Evolutionary conservation across 2,113 vertebrate species (phyloP), one percentile per base, ranked within the genome.

Genomic region (Propithecus coquereli): DNA sequence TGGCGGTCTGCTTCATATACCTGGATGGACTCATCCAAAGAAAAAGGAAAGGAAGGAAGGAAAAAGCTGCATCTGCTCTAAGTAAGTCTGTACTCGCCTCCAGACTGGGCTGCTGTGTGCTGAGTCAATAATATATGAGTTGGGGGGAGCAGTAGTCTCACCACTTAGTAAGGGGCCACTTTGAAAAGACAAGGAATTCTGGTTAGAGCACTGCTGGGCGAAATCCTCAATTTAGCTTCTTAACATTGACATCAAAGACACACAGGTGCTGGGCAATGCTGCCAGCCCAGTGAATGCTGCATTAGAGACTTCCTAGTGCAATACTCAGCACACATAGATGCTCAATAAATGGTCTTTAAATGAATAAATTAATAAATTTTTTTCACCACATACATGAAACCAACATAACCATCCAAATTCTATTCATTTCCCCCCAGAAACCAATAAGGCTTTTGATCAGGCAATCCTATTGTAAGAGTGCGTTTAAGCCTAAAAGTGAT

Each of bases 361-460:
- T 88, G 23, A 84, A 80, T 80, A 94, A 80, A 50, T 88, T 63
- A 80, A 87, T 61, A 66, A 95, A 90, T 90, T 16, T n/a, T n/a
- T 87, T 68, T 65, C 32, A 61, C 14, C 37, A 57, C 25, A 68
- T 87, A 76, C 88, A 85, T 74, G 77, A 90, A 85, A 85, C 37
- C 65, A 93, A 86, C 30, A 74, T 88, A 91, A 88, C 47, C 79
- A 89, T 59, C 50, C 71, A 94, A 93, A 89, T 61, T 92, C 47
- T 88, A 40, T 73, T 91, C 65, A 57, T 81, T 73, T 76, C 18
- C 59, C 45, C 70, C 65, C 57, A 93, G 85, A 96, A 85, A 92
- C 37, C 80, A 93, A 23, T 37, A 57, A 80, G 88, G 25, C 87
- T 97, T 97, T 96, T 91, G 86, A 90, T 84, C 83, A 91, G 50